Percentiles rank a stretch among this genome's conserved stretches.
Evolutionary conservation across 2,113 vertebrate species (phyloP).

Genomic region (Pelecanus crispus): DNA sequence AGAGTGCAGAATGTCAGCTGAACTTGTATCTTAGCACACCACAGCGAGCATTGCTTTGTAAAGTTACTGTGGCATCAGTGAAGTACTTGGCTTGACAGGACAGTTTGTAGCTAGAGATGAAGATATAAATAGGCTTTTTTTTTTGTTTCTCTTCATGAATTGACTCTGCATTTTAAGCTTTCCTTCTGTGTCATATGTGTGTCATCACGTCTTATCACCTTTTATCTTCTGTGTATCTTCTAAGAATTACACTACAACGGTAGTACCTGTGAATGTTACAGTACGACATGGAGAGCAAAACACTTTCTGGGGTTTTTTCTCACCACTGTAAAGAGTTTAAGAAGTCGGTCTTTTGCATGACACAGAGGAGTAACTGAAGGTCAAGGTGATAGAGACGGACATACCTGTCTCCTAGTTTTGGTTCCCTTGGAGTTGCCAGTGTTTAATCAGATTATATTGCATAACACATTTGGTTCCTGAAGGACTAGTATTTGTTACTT

Average conservation of each 20-base stretch:
- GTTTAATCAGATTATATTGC: neutral
- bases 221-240: neutral
- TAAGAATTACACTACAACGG: neutral
- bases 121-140: neutral
- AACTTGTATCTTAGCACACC: accelerated
- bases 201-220: neutral
- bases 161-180: neutral
- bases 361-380: neutral
- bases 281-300: neutral
- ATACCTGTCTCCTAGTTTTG: accelerated
- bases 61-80: too few species aligned
- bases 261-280: neutral
- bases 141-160: neutral
- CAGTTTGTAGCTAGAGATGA: neutral
- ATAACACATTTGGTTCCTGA: neutral
- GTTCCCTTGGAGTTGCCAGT: neutral
- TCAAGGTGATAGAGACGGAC: neutral
- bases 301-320: neutral
- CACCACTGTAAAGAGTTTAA: neutral
- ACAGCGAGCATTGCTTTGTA: neutral
- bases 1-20: neutral
- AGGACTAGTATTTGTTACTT: neutral
- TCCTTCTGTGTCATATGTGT: neutral
- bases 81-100: neutral
- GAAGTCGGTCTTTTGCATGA: neutral